Conservation (phyloP, 2,888 invertebrate species). For the Caenorhabditis zanzibari region DNA sequence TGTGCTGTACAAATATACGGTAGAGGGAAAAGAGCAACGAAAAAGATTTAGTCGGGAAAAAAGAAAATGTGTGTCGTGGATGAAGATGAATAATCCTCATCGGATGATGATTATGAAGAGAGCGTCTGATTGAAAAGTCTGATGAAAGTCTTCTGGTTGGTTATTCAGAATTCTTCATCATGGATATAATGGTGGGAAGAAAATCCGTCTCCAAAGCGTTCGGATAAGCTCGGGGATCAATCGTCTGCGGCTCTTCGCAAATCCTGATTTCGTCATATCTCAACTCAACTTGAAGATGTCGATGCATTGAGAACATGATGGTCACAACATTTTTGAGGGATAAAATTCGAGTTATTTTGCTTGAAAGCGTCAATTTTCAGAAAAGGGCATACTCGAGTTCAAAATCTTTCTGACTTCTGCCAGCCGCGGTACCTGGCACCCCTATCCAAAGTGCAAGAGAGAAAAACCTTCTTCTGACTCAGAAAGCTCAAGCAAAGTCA, state of each 20-base stretch:
- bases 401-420: background rate
- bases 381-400: too few species aligned
- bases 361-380: too few species aligned
- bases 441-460: background rate
- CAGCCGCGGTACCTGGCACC: too few species aligned
- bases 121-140: slow-evolving; percentile 32
- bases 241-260: slow-evolving; percentile 1
- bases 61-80: background rate
- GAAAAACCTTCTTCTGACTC: slow-evolving; percentile 1
- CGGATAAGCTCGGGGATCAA: slow-evolving; percentile 52
- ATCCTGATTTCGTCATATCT: slow-evolving; percentile 16
- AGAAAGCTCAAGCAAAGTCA: slow-evolving; percentile 10
- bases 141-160: slow-evolving; percentile 45
- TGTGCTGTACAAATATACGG: background rate
- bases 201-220: slow-evolving; percentile 26
- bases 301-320: background rate
- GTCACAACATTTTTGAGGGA: too few species aligned
- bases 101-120: slow-evolving; percentile 23
- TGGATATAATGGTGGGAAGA: slow-evolving; percentile 28
- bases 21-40: background rate
- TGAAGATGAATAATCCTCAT: slow-evolving; percentile 39
- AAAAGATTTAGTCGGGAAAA: background rate
- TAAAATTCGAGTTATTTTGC: too few species aligned
- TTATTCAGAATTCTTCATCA: slow-evolving; percentile 35
- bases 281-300: background rate